Percentiles rank a stretch among this genome's conserved stretches.
Conservation (phyloP, 2,797 vertebrate genomes). For the Eutrigla gurnardus region DNA sequence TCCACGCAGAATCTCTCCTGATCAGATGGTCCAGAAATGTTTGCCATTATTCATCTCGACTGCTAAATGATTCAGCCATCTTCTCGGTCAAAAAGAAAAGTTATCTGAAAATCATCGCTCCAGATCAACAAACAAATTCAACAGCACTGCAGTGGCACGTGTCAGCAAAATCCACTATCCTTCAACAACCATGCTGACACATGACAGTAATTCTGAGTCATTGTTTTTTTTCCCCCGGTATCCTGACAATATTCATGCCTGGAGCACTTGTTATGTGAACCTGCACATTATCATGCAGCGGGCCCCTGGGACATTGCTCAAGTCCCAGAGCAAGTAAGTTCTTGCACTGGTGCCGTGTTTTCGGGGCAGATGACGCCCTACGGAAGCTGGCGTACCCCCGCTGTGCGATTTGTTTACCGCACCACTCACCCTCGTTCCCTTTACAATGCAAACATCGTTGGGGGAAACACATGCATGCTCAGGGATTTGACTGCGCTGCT, state of each 20-base stretch:
- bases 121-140: neutral
- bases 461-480: neutral
- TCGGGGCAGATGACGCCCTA: neutral
- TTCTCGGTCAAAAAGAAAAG: too few relatives aligned
- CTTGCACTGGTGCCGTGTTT: slow-evolving; percentile 15
- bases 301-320: slow-evolving; percentile 8
- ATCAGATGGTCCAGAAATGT: neutral
- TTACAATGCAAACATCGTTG: slow-evolving; percentile 1
- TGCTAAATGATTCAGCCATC: neutral
- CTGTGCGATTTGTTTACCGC: neutral
- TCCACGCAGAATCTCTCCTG: neutral
- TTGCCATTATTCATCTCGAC: neutral
- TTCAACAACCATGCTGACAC: slow-evolving; percentile 18
- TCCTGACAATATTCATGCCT: slow-evolving; percentile 32
- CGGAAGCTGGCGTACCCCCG: slow-evolving; percentile 7
- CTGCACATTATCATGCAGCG: slow-evolving; percentile 27
- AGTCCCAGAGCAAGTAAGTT: slow-evolving; percentile 29
- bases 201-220: slow-evolving; percentile 17
- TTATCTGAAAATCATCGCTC: neutral
- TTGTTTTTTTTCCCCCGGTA: neutral
- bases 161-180: neutral
- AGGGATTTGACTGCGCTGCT: neutral
- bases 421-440: neutral
- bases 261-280: slow-evolving; percentile 32
- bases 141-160: slow-evolving; percentile 11